Evolutionary conservation across 1,140 invertebrate genomes (phyloP).

Genomic region (Gonatopus flavifemur): DNA sequence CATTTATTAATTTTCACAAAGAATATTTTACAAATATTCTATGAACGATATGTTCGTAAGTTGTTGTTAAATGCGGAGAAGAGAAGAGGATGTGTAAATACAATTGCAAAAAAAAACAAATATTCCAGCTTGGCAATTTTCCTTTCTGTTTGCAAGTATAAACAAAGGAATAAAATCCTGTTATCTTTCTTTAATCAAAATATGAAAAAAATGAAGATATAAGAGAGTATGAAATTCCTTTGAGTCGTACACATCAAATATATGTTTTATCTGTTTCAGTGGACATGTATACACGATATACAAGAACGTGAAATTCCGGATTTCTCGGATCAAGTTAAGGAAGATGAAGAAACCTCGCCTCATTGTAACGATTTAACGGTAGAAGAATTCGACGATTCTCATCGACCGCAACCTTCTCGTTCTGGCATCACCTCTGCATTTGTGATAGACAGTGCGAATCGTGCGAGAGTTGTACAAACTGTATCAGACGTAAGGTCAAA

Average conservation of each 20-base stretch:
- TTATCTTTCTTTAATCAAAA: too few relatives aligned
- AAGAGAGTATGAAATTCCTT: neutral
- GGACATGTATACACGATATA: constrained; percentile 93
- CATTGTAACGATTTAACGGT: constrained; percentile 40
- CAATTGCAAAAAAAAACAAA: too few relatives aligned
- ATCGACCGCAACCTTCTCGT: constrained; percentile 36
- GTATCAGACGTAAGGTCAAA: constrained; percentile 25
- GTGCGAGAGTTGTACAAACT: constrained; percentile 27
- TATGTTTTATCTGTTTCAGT: constrained; percentile 60
- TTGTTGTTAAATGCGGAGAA: too few relatives aligned
- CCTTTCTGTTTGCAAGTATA: too few relatives aligned
- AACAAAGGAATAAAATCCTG: too few relatives aligned
- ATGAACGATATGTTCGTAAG: too few relatives aligned
- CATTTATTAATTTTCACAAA: too few relatives aligned
- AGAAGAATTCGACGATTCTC: constrained; percentile 39
- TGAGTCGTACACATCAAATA: neutral
- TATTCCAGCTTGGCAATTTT: too few relatives aligned
- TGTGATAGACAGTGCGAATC: constrained; percentile 41
- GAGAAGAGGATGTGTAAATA: too few relatives aligned
- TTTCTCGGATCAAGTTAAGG: constrained; percentile 35
- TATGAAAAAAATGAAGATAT: too few relatives aligned
- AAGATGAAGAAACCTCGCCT: constrained; percentile 45
- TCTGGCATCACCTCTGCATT: constrained; percentile 44
- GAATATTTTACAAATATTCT: too few relatives aligned
- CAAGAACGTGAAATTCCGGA: constrained; percentile 64